Percentiles rank a stretch among this genome's conserved stretches.
phyloP scores from a whole-genome alignment of 2,888 invertebrate species.

The Sphaerophoria taeniata region DNA sequence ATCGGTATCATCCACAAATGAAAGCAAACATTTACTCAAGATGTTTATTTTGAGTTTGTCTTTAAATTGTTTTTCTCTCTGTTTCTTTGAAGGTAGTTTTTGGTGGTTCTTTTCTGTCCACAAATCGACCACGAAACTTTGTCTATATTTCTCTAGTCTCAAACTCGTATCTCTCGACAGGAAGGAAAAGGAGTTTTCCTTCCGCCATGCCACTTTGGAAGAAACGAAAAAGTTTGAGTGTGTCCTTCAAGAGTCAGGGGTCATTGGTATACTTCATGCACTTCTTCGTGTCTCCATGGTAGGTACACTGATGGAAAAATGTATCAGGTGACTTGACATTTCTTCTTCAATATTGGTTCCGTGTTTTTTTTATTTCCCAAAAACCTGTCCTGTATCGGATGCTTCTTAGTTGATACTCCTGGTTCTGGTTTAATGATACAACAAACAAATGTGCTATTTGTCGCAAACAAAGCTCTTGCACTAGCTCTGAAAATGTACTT shows the following conservation, averaged over 20 bases:
- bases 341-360: no score
- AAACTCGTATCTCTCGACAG: neutral
- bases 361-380: no score
- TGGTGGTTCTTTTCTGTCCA: constrained; percentile 12
- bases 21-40: constrained; percentile 73
- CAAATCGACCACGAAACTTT: constrained; percentile 51
- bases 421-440: no score
- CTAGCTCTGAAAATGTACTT: no score
- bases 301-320: no score
- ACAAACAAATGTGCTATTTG: no score
- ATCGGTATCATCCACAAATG: constrained; percentile 54
- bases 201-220: neutral
- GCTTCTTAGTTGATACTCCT: no score
- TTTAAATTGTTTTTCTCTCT: constrained; percentile 23
- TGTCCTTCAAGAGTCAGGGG: constrained; percentile 47
- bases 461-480: no score
- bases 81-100: neutral
- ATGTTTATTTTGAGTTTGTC: constrained; percentile 65
- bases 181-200: constrained; percentile 37
- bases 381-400: no score
- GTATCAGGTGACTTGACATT: no score
- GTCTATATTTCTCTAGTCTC: constrained; percentile 13
- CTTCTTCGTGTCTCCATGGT: no score
- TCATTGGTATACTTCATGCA: constrained; percentile 43
- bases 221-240: constrained; percentile 32